Percentiles rank a stretch among this genome's conserved stretches.
These are phyloP conservation scores for Anarhynchus alexandrinus DNA, from an alignment of 2,113 vertebrate genomes.

Conservation along the genomic window DNA sequence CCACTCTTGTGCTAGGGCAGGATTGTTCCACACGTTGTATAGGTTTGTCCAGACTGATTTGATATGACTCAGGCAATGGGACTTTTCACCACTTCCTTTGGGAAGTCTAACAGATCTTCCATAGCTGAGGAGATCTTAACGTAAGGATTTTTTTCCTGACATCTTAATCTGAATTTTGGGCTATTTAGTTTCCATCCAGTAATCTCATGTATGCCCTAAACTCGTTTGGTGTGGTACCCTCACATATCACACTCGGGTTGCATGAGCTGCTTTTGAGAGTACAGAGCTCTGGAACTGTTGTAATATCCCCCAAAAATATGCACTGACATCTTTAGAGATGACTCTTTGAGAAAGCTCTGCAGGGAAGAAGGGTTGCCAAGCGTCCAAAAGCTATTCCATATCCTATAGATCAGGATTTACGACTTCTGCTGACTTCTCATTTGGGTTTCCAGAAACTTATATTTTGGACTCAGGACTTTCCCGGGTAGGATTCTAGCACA, in stretches of 20 bases:
- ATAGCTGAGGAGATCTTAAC: neutral
- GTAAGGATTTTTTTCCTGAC: neutral
- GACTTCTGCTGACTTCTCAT: neutral
- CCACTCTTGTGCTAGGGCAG: neutral
- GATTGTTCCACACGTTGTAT: neutral
- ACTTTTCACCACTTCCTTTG: neutral
- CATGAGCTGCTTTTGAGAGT: neutral
- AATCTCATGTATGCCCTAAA: neutral
- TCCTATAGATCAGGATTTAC: neutral
- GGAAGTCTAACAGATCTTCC: neutral
- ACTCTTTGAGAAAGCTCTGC: neutral
- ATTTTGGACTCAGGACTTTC: neutral
- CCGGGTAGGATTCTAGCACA: neutral
- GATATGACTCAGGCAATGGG: neutral
- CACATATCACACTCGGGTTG: rapidly evolving
- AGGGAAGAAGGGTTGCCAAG: neutral
- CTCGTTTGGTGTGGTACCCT: neutral
- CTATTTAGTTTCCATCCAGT: neutral
- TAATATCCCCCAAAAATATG: too few relatives aligned
- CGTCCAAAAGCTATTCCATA: neutral
- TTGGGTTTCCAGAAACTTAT: neutral
- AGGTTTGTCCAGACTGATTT: neutral
- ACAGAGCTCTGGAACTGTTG: neutral
- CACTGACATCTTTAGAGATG: neutral
- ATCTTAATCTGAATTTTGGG: neutral